A percentile compares a stretch with the other conserved stretches of the same genome.
These are phyloP conservation scores for Nomada flava DNA, from an alignment of 2,888 invertebrate species.

Conservation along the genomic window DNA sequence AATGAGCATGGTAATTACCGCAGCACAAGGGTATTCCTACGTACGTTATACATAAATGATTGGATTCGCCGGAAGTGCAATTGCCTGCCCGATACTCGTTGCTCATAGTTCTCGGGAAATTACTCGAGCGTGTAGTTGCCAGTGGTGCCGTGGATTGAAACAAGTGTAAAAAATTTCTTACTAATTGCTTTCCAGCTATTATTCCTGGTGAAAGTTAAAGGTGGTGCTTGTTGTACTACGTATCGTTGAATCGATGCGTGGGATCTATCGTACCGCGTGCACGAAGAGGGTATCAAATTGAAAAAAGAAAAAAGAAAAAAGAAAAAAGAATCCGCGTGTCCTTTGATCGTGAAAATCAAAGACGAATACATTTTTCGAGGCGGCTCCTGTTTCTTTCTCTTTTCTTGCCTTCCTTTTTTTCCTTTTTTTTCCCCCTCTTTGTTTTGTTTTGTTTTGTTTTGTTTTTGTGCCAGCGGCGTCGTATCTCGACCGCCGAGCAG, in stretches of 20 bases:
- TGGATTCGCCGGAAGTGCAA: constrained; percentile 28
- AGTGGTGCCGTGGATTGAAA: constrained; percentile 4
- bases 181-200: constrained; percentile 48
- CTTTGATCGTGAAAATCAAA: neutral
- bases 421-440: neutral
- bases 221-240: neutral
- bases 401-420: neutral
- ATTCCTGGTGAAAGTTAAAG: constrained; percentile 50
- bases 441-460: too few relatives aligned
- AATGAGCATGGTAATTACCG: constrained; percentile 13
- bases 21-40: neutral
- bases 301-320: neutral
- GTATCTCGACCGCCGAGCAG: neutral
- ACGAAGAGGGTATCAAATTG: neutral
- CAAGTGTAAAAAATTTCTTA: constrained; percentile 42
- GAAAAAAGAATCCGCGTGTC: neutral
- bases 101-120: constrained; percentile 44
- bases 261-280: neutral
- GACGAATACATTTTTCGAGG: too few relatives aligned
- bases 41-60: neutral
- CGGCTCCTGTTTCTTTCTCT: too few relatives aligned
- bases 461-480: neutral
- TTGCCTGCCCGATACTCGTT: constrained; percentile 6
- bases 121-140: constrained; percentile 27
- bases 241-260: neutral